Evolutionary conservation across 2,888 invertebrate species (phyloP).

Genomic region (Lagria hirta): DNA sequence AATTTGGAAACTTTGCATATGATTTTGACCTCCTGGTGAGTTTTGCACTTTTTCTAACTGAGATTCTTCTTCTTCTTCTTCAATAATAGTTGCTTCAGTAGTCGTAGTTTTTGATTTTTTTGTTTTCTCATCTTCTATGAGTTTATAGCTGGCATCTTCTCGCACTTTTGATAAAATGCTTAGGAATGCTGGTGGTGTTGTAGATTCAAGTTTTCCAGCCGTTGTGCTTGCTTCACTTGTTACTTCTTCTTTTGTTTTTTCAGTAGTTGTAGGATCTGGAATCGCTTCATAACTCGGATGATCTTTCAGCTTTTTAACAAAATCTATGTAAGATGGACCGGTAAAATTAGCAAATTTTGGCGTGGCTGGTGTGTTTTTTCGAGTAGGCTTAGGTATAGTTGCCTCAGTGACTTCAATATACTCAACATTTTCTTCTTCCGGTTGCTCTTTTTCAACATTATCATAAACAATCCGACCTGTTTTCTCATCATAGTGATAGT

Average conservation of each 20-base stretch:
- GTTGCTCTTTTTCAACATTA: conserved; percentile 31
- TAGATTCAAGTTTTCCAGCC: conserved; percentile 36
- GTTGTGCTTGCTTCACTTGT: conserved; percentile 33
- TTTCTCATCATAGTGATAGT: conserved; percentile 51
- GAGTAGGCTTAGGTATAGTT: conserved; percentile 33
- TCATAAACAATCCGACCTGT: conserved; percentile 49
- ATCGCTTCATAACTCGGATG: conserved; percentile 44
- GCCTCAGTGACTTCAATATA: conserved; percentile 39
- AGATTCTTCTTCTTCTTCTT: conserved; percentile 33
- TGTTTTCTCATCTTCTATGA: conserved; percentile 44
- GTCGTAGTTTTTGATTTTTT: conserved; percentile 29
- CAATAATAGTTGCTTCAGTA: conserved; percentile 31
- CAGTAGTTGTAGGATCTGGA: conserved; percentile 48
- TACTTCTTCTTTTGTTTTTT: conserved; percentile 34
- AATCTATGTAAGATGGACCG: conserved; percentile 46
- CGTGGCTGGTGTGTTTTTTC: conserved; percentile 31
- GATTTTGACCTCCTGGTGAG: conserved; percentile 40
- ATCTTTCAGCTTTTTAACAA: conserved; percentile 43
- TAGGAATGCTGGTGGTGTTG: conserved; percentile 47
- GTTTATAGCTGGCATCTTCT: conserved; percentile 41
- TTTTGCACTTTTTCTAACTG: conserved; percentile 40
- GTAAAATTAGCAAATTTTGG: conserved; percentile 34
- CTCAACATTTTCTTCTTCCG: conserved; percentile 37
- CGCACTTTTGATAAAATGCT: conserved; percentile 45
- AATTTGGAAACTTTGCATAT: conserved; percentile 38